Percentiles rank a stretch among this genome's conserved stretches.
These are phyloP conservation scores for Cyprinus carpio DNA, from an alignment of 2,113 vertebrate species.

Conservation along the genomic window DNA sequence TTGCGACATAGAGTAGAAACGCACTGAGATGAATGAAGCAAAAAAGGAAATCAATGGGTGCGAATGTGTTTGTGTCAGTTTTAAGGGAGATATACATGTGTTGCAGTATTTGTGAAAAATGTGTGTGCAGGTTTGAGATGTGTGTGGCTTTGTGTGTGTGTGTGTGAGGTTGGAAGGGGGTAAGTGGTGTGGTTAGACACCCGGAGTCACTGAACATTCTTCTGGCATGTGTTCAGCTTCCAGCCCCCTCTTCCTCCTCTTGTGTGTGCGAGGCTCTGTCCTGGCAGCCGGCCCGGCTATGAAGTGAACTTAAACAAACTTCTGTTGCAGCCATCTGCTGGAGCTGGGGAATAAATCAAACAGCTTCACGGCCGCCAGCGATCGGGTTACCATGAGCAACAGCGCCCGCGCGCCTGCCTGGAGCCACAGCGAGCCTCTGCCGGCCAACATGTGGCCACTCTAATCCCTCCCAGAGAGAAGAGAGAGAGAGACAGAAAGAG, in stretches of 20 bases:
- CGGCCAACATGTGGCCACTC: slow-evolving; percentile 90
- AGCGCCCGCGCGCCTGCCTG: slow-evolving; percentile 90
- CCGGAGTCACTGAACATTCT: slow-evolving; percentile 93
- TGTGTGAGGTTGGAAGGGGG: slow-evolving; percentile 58
- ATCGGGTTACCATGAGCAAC: slow-evolving; percentile 96
- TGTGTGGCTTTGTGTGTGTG: slow-evolving; percentile 37
- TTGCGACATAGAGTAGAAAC: slow-evolving; percentile 1
- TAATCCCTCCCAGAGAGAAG: slow-evolving; percentile 87
- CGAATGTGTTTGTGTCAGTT: background rate
- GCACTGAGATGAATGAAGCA: background rate
- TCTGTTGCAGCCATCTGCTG: slow-evolving; percentile 99
- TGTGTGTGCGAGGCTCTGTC: slow-evolving; percentile 69
- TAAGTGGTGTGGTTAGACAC: slow-evolving; percentile 81
- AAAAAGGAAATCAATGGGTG: slow-evolving; percentile 14
- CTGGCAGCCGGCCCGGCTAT: slow-evolving; percentile 90
- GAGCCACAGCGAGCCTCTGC: slow-evolving; percentile 90
- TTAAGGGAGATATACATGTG: slow-evolving; percentile 27
- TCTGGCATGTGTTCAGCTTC: slow-evolving; percentile 79
- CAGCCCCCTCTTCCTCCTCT: slow-evolving; percentile 33
- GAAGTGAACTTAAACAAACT: slow-evolving; percentile 99
- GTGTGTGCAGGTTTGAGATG: slow-evolving; percentile 14
- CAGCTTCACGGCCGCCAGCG: slow-evolving; percentile 91
- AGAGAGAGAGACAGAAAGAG: slow-evolving; percentile 18
- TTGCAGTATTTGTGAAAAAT: slow-evolving; percentile 25
- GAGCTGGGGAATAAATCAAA: slow-evolving; percentile 99